Percentiles rank a stretch among this genome's conserved stretches.
Evolutionary conservation across 2,113 vertebrate species (phyloP).

Genomic region (Oreochromis niloticus): DNA sequence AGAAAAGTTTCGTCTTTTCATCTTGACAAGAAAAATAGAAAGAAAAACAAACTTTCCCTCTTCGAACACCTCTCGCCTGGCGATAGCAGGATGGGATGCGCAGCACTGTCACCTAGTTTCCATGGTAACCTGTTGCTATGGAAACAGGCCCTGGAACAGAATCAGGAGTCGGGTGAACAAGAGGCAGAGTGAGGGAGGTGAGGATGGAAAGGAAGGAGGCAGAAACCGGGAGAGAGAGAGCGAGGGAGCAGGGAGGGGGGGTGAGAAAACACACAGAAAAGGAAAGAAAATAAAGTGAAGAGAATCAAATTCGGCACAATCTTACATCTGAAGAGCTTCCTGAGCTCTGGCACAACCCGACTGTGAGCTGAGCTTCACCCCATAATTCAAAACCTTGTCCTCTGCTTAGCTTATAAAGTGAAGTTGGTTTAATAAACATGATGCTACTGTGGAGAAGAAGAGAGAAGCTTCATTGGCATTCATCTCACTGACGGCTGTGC

Average conservation of each 20-base stretch:
- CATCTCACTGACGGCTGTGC: slow-evolving; percentile 26
- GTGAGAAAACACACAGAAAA: neutral
- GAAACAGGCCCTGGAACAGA: slow-evolving; percentile 70
- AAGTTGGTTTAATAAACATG: neutral
- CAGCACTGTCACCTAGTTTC: slow-evolving; percentile 76
- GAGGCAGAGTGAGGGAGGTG: slow-evolving; percentile 46
- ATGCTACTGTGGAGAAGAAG: neutral
- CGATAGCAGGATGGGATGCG: slow-evolving; percentile 50
- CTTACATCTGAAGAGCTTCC: neutral
- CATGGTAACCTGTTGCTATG: slow-evolving; percentile 78
- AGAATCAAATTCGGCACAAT: neutral
- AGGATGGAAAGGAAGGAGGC: slow-evolving; percentile 6
- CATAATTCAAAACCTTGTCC: neutral
- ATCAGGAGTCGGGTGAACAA: slow-evolving; percentile 42
- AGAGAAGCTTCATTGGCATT: slow-evolving; percentile 30
- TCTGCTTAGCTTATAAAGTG: neutral
- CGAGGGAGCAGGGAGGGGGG: neutral
- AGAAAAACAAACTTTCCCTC: slow-evolving; percentile 40
- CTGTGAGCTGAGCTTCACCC: neutral
- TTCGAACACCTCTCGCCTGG: slow-evolving; percentile 31
- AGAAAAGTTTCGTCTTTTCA: neutral
- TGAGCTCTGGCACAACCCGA: neutral
- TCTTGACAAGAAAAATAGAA: neutral
- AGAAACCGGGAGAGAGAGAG: neutral
- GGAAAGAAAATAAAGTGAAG: neutral